Evolutionary conservation across 2,113 vertebrate genomes (phyloP).

Genomic region (Saccopteryx bilineata): DNA sequence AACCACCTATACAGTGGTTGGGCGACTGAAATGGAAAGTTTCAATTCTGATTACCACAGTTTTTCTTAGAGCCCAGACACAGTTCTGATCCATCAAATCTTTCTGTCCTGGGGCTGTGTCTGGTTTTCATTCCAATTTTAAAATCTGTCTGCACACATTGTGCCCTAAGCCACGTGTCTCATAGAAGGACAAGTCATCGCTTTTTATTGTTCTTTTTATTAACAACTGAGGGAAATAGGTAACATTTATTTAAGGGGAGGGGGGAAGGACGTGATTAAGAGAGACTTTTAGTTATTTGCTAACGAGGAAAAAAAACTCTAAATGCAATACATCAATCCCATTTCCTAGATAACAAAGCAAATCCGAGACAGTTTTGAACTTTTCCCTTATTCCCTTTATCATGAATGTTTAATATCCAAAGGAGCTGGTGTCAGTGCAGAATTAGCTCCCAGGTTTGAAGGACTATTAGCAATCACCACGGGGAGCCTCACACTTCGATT

Average conservation of each 20-base stretch:
- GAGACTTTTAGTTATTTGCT: conserved; percentile 60
- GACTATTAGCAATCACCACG: conserved; percentile 48
- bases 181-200: conserved; percentile 25
- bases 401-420: conserved; percentile 70
- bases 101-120: conserved; percentile 73
- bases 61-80: conserved; percentile 67
- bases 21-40: conserved; percentile 49
- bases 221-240: conserved; percentile 27
- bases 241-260: conserved; percentile 67
- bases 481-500: conserved; percentile 45
- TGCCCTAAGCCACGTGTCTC: conserved; percentile 44
- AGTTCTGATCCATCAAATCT: conserved; percentile 70
- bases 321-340: conserved; percentile 45
- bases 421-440: conserved; percentile 47
- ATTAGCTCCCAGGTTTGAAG: conserved; percentile 68
- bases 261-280: conserved; percentile 46
- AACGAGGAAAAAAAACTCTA: conserved; percentile 5
- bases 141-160: conserved; percentile 42
- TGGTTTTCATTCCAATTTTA: conserved; percentile 80
- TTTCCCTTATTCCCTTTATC: conserved; percentile 62
- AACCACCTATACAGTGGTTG: neutral
- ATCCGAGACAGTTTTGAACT: conserved; percentile 21
- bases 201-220: conserved; percentile 65
- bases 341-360: conserved; percentile 62
- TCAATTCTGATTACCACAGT: conserved; percentile 61